These are phyloP conservation scores for Glaucidium brasilianum DNA, from an alignment of 2,113 vertebrate species.

Conservation along the genomic window DNA sequence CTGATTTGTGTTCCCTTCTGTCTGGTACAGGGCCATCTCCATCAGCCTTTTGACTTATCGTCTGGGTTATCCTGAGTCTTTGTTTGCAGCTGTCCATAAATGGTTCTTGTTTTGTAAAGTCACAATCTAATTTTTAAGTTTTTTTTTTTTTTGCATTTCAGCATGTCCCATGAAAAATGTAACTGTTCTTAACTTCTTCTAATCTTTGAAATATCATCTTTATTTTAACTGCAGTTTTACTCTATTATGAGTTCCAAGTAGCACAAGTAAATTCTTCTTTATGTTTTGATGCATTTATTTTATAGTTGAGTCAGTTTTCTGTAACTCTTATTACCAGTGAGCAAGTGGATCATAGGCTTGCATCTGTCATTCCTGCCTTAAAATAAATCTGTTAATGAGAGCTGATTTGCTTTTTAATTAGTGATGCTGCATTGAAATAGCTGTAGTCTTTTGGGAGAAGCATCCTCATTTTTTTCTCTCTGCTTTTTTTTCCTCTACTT, in stretches of 20 bases:
- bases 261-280: neutral
- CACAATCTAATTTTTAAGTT: neutral
- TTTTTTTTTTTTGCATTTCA: neutral
- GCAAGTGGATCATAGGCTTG: neutral
- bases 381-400: neutral
- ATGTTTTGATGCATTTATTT: neutral
- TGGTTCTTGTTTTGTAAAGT: neutral
- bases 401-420: conserved; percentile 17
- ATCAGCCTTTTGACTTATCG: neutral
- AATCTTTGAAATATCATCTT: neutral
- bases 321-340: neutral
- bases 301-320: neutral
- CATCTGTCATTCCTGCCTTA: neutral
- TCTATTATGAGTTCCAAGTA: neutral
- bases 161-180: neutral
- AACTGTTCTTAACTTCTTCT: neutral
- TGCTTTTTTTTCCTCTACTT: neutral
- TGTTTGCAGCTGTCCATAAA: neutral
- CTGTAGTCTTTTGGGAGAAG: neutral
- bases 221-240: neutral
- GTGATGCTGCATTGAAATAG: neutral
- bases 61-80: neutral
- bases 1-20: neutral
- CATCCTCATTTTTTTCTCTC: neutral
- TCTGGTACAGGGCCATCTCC: neutral